Evolutionary conservation across 2,888 invertebrate species (phyloP), one percentile per base, ranked within the genome.

Genomic region (Biston stratarius): DNA sequence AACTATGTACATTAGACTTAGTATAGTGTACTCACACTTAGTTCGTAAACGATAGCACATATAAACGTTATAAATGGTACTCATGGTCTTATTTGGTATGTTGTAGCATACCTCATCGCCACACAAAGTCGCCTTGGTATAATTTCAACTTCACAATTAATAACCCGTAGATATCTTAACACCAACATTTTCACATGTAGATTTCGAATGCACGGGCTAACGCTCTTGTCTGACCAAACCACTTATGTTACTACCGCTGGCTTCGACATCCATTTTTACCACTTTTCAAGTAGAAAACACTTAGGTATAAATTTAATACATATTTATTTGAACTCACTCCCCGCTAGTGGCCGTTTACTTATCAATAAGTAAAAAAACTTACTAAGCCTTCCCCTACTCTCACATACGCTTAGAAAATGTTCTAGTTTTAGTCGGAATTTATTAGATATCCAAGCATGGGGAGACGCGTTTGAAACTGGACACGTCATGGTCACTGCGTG

Each of bases 151-250:
- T 38, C 14, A 38, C 52, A 40, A 14, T 53, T 42, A 14, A 38
- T 42, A 55, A 24, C 55, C 24, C 42, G 55, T 55, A 65, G 33
- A 47, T 24, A 10, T 60, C 40, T 9, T 53, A 42, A 55, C 40
- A 53, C 14, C 42, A 24, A 6, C 55, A 44, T 42, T 55, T 44
- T 36, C 48, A 15, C 58, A 15, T 38, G 34, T 48, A 58, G 47
- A 58, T 48, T 11, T 47, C 45, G 24, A 36, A 36, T 36, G 48
- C 45, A 48, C 48, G 38, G 24, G 47, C 47, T 0, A 58, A 58
- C 34, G 36, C 47, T 47, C 48, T 36, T 42, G 40, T 42, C 40
- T 24, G 12, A 55, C 15, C 53, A 15, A 10, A 40, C 38, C 15
- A 45, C 15, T 7, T 15, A 44, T 7, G 33, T 24, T n/a, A 33